phyloP scores from a whole-genome alignment of 1,140 invertebrate genomes.

The Microplitis demolitor region DNA sequence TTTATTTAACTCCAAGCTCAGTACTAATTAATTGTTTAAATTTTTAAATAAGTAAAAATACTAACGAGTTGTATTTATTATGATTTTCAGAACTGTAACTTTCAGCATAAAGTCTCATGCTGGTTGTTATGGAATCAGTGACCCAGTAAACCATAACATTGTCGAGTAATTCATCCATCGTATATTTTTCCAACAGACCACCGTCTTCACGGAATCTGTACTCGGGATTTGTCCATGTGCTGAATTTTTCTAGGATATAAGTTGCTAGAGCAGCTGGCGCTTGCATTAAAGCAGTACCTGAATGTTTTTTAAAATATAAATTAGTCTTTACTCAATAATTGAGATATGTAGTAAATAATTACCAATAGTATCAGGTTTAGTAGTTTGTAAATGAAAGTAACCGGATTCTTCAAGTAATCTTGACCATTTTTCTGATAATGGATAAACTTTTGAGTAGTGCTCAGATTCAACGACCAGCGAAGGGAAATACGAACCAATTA shows the following conservation, averaged over 20 bases:
- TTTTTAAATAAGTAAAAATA: not conserved
- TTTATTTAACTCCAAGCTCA: constrained; percentile 27
- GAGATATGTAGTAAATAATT: constrained; percentile 35
- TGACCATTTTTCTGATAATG: constrained; percentile 60
- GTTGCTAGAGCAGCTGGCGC: constrained; percentile 78
- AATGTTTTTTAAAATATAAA: constrained; percentile 12
- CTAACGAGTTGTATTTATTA: constrained; percentile 62
- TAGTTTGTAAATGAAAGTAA: constrained; percentile 84
- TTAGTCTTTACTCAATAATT: not conserved
- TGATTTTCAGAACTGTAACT: constrained; percentile 55
- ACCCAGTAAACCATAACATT: constrained; percentile 91
- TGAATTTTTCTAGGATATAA: constrained; percentile 88
- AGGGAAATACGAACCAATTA: constrained; percentile 65
- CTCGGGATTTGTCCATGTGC: constrained; percentile 72
- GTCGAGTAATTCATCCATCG: constrained; percentile 79
- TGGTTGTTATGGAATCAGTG: constrained; percentile 76
- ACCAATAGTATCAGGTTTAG: constrained; percentile 91
- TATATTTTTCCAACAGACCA: constrained; percentile 69
- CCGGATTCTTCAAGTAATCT: constrained; percentile 72
- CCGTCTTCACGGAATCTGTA: constrained; percentile 70
- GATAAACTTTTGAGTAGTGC: constrained; percentile 67
- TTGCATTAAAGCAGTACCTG: constrained; percentile 67
- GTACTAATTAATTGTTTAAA: not conserved
- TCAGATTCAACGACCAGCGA: constrained; percentile 65
- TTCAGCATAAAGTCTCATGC: constrained; percentile 78